These are phyloP conservation scores for Cotesia chilonis DNA, from an alignment of 1,140 invertebrate species.

Conservation along the genomic window DNA sequence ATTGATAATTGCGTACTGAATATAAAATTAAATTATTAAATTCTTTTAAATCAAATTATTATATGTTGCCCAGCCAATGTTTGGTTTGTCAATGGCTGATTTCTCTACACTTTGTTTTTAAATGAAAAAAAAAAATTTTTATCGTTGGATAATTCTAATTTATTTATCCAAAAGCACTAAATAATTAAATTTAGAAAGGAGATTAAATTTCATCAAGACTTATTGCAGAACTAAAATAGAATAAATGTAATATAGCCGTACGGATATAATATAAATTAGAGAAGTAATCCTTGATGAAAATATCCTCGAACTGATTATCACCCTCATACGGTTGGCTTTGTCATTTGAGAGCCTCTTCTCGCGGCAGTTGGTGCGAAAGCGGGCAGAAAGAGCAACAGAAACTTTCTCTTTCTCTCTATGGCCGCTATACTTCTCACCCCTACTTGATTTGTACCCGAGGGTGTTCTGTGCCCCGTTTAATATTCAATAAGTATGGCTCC, in stretches of 20 bases:
- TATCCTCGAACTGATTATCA: slow-evolving; percentile 26
- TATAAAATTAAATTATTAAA: too few relatives aligned
- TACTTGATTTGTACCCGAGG: slow-evolving; percentile 39
- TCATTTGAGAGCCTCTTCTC: slow-evolving; percentile 16
- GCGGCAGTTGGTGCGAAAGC: background rate
- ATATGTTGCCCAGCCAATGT: too few relatives aligned
- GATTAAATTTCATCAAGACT: too few relatives aligned
- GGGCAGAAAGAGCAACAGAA: slow-evolving; percentile 34
- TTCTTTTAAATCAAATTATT: too few relatives aligned
- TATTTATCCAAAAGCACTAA: too few relatives aligned
- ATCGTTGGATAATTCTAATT: too few relatives aligned
- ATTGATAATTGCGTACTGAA: too few relatives aligned
- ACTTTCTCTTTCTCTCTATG: background rate
- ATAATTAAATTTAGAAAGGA: too few relatives aligned
- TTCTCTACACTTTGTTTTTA: too few relatives aligned
- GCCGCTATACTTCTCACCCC: slow-evolving; percentile 22
- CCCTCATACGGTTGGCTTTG: slow-evolving; percentile 12
- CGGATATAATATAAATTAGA: background rate
- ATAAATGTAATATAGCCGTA: background rate
- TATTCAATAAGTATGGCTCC: slow-evolving; percentile 39
- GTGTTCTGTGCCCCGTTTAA: slow-evolving; percentile 37
- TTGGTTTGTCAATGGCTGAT: too few relatives aligned
- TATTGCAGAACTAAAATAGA: background rate
- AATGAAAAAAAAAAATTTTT: too few relatives aligned
- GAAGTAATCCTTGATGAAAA: slow-evolving; percentile 18